These are phyloP conservation scores for Hyppa rectilinea DNA, from an alignment of 2,888 invertebrate species.

Conservation along the genomic window DNA sequence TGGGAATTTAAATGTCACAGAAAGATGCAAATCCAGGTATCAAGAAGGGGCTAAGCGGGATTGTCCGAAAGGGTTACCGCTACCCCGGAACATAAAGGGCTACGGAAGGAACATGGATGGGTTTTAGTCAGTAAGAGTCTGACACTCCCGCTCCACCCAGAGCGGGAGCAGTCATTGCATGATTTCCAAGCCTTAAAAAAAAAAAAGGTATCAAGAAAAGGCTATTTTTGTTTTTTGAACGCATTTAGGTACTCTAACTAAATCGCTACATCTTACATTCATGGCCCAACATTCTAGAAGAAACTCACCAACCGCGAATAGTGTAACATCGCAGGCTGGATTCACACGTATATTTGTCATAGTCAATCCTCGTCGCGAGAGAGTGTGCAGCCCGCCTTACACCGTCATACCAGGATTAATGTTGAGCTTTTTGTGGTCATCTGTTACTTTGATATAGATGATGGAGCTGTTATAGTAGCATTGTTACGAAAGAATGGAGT, in stretches of 20 bases:
- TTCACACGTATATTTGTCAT: constrained; percentile 80
- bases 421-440: constrained; percentile 64
- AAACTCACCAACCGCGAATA: constrained; percentile 69
- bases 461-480: constrained; percentile 35
- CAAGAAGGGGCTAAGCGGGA: too few species aligned
- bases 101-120: too few species aligned
- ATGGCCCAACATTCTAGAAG: constrained; percentile 65
- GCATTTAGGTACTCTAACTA: background rate
- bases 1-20: too few species aligned
- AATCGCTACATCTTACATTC: constrained; percentile 17
- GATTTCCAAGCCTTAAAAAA: too few species aligned
- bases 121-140: too few species aligned
- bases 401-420: constrained; percentile 63
- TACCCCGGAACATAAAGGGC: too few species aligned
- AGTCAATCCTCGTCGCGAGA: constrained; percentile 79
- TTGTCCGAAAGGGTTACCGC: too few species aligned
- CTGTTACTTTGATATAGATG: constrained; percentile 54
- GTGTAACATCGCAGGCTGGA: constrained; percentile 72
- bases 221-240: too few species aligned
- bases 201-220: too few species aligned
- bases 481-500: constrained; percentile 4
- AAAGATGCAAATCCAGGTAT: too few species aligned
- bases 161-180: too few species aligned
- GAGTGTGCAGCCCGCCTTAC: constrained; percentile 72
- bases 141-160: too few species aligned